Evolutionary conservation across 2,113 vertebrate genomes (phyloP).

Genomic region (Chionomys nivalis): DNA sequence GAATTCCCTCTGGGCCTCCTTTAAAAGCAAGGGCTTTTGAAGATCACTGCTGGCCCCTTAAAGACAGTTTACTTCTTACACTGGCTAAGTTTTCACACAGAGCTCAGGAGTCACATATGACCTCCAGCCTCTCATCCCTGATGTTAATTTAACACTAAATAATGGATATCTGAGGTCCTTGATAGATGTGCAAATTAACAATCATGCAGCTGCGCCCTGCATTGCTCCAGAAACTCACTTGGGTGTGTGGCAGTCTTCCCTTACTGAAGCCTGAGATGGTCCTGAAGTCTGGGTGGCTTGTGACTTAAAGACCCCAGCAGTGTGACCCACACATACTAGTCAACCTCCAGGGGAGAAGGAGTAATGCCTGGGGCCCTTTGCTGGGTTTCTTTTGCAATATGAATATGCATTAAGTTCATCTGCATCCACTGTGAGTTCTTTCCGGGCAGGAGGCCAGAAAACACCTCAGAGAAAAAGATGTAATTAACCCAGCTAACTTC

Average conservation of each 20-base stretch:
- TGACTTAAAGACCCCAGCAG: not conserved
- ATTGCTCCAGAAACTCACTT: slow-evolving; percentile 17
- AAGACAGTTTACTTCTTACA: slow-evolving; percentile 26
- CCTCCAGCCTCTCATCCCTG: slow-evolving; percentile 48
- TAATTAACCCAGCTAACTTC: not conserved
- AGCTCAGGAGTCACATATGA: slow-evolving; percentile 40
- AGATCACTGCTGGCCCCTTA: not conserved
- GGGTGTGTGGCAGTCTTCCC: not conserved
- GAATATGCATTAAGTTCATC: slow-evolving; percentile 61
- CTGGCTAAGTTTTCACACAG: slow-evolving; percentile 51
- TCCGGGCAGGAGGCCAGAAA: not conserved
- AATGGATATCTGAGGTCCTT: slow-evolving; percentile 76
- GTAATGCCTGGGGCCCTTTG: not conserved
- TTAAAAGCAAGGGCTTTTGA: not conserved
- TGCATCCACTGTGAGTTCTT: slow-evolving; percentile 23
- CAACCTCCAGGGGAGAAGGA: not conserved
- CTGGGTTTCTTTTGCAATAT: slow-evolving; percentile 45
- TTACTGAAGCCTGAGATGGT: not conserved
- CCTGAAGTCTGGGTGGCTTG: not conserved
- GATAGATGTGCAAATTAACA: slow-evolving; percentile 75
- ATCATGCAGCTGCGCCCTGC: slow-evolving; percentile 41
- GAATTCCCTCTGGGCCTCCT: not conserved
- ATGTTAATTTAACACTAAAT: slow-evolving; percentile 68
- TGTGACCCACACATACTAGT: not conserved
- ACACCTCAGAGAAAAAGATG: not conserved